A percentile compares a stretch with the other conserved stretches of the same genome.
Conservation (phyloP, 2,888 invertebrate species). For the Ophioninae sp. region DNA sequence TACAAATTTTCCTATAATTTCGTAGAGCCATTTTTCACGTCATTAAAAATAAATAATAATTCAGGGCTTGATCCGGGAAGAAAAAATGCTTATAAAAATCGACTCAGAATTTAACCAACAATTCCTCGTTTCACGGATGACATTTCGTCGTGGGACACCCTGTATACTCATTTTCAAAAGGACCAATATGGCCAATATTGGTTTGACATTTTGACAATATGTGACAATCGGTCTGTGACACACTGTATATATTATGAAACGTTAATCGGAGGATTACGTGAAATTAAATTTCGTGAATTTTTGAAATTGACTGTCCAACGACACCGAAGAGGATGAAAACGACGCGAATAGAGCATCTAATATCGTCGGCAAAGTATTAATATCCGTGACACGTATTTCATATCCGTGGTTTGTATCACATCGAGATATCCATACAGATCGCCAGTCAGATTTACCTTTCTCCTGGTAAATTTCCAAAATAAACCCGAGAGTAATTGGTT, state of each 20-base stretch:
- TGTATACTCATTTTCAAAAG: too few species aligned
- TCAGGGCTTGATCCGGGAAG: too few species aligned
- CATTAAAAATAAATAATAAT: too few species aligned
- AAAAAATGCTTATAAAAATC: too few species aligned
- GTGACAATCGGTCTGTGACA: too few species aligned
- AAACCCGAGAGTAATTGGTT: not conserved
- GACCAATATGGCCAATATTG: too few species aligned
- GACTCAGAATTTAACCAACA: too few species aligned
- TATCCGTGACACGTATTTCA: conserved; percentile 53
- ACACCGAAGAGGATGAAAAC: conserved; percentile 30
- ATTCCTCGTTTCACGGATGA: too few species aligned
- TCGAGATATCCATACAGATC: conserved; percentile 14
- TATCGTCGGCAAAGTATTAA: conserved; percentile 53
- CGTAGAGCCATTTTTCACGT: too few species aligned
- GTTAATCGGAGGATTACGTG: not conserved
- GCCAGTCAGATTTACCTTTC: not conserved
- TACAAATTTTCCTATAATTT: too few species aligned
- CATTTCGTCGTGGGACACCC: too few species aligned
- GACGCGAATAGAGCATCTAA: conserved; percentile 57
- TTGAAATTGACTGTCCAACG: not conserved
- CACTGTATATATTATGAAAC: not conserved
- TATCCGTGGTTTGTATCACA: conserved; percentile 27
- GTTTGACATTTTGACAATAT: too few species aligned
- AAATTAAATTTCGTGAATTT: not conserved
- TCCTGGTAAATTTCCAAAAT: not conserved